Conservation (phyloP, 2,797 vertebrate species). For the Melanotaenia boesemani region DNA sequence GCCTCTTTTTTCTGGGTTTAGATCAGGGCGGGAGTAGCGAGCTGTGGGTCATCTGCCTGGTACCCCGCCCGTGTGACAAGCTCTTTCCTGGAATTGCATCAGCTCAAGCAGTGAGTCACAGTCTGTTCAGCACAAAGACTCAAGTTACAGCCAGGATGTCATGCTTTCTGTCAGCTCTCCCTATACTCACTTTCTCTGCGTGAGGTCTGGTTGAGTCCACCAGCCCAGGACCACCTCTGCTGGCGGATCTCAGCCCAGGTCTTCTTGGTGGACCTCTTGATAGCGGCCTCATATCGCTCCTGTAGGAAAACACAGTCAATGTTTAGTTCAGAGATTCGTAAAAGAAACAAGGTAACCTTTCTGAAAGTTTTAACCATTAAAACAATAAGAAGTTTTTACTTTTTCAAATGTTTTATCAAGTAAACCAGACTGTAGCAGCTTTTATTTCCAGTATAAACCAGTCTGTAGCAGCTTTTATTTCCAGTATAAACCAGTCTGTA, state of each 20-base stretch:
- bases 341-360: too few species aligned
- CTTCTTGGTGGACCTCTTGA: constrained; percentile 94
- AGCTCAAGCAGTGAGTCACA: constrained; percentile 52
- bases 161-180: not conserved
- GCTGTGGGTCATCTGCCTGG: constrained; percentile 14
- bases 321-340: not conserved
- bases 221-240: constrained; percentile 98
- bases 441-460: too few species aligned
- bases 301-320: constrained; percentile 50
- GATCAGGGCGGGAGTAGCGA: not conserved
- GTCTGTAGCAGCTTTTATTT: too few species aligned
- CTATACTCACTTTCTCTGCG: constrained; percentile 85
- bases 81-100: constrained; percentile 61
- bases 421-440: too few species aligned
- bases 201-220: constrained; percentile 93
- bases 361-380: too few species aligned
- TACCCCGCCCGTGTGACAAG: constrained; percentile 33
- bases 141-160: not conserved
- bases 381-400: too few species aligned
- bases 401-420: too few species aligned
- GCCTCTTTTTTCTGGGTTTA: not conserved
- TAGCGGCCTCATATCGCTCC: constrained; percentile 95
- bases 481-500: too few species aligned
- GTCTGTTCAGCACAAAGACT: constrained; percentile 23
- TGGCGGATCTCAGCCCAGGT: constrained; percentile 98